Evolutionary conservation across 92 coral and sea anemone genomes (phyloP).

Genomic region (Epizoanthus illoricatus): DNA sequence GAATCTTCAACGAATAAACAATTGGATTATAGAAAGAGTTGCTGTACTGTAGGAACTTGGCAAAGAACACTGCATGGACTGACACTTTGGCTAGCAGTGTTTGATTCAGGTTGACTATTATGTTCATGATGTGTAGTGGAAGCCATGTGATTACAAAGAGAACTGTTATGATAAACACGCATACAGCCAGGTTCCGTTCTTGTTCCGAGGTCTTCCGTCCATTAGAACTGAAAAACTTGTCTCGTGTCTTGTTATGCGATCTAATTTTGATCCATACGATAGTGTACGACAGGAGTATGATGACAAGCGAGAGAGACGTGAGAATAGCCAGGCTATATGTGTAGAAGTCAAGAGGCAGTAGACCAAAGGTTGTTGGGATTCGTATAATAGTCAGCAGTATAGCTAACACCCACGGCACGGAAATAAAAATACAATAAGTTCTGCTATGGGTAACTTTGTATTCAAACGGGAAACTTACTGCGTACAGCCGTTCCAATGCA

Average conservation of each 20-base stretch:
- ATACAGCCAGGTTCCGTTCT: conserved; percentile 26
- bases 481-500: conserved; percentile 29
- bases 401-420: conserved; percentile 22
- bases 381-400: not conserved
- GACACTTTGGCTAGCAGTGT: not conserved
- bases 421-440: not conserved
- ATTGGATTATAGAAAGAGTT: conserved; percentile 36
- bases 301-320: conserved; percentile 29
- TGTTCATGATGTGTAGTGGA: conserved; percentile 36
- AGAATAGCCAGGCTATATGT: conserved; percentile 31
- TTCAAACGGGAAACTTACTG: conserved; percentile 18
- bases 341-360: not conserved
- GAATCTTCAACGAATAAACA: conserved; percentile 31
- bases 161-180: conserved; percentile 29
- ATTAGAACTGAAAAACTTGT: conserved; percentile 12
- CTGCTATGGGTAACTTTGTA: not conserved
- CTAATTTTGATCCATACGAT: conserved; percentile 33
- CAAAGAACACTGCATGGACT: conserved; percentile 30
- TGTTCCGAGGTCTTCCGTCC: conserved; percentile 14
- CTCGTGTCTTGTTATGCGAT: not conserved
- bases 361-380: conserved; percentile 1
- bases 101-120: conserved; percentile 15
- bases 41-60: conserved; percentile 32
- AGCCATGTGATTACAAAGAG: conserved; percentile 29
- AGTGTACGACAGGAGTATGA: conserved; percentile 12